Conservation (phyloP, 1,140 invertebrate genomes). For the Catajapyx aquilonaris region DNA sequence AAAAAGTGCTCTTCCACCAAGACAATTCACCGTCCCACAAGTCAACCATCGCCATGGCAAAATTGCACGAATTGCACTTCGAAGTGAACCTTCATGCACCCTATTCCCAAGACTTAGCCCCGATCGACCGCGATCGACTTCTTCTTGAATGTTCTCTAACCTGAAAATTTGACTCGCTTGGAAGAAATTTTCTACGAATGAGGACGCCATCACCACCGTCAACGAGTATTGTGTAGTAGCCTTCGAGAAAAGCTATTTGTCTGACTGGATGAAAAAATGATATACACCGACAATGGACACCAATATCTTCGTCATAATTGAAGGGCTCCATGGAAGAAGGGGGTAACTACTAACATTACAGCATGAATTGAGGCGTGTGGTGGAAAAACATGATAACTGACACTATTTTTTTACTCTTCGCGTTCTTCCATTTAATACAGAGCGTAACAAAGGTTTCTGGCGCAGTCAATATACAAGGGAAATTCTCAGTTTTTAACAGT, state of each 20-base stretch:
- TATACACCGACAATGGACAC: too few species aligned
- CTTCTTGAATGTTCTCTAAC: constrained; percentile 1
- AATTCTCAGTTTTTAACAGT: too few species aligned
- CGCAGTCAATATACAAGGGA: too few species aligned
- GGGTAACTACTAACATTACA: too few species aligned
- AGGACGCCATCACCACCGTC: background rate
- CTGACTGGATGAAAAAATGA: background rate
- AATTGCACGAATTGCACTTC: constrained; percentile 11
- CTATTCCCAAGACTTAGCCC: constrained; percentile 2
- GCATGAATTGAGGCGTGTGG: too few species aligned
- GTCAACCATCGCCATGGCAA: background rate
- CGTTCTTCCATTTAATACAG: too few species aligned
- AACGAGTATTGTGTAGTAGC: constrained; percentile 7
- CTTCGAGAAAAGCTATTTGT: constrained; percentile 1
- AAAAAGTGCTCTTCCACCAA: constrained; percentile 12
- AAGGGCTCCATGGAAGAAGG: too few species aligned
- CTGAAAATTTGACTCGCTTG: constrained; percentile 5
- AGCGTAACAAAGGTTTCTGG: too few species aligned
- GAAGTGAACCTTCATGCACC: constrained; percentile 3
- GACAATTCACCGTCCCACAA: constrained; percentile 6
- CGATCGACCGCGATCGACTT: background rate
- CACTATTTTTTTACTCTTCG: too few species aligned
- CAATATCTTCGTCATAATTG: too few species aligned
- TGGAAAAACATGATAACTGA: too few species aligned
- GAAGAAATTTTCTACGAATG: constrained; percentile 6